Conservation (phyloP, 2,888 invertebrate genomes). For the Andrena bicolor region DNA sequence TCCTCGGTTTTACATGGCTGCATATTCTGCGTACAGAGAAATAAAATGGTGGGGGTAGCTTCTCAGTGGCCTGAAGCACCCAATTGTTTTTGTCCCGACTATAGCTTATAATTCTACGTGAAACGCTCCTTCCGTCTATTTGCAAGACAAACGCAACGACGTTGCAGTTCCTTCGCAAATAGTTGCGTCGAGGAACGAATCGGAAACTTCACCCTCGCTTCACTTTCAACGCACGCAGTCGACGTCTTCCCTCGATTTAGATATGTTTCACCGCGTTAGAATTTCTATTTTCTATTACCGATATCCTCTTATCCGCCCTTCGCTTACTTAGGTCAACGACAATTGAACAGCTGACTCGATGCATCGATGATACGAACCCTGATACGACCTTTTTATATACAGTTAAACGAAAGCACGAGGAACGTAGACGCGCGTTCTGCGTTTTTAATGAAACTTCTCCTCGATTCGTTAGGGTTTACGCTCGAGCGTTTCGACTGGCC, state of each 20-base stretch:
- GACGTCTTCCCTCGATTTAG: constrained; percentile 32
- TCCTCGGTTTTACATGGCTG: too few species aligned
- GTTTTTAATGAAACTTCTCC: not conserved
- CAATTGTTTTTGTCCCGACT: not conserved
- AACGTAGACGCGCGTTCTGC: constrained; percentile 32
- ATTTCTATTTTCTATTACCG: constrained; percentile 8
- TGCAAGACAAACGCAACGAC: not conserved
- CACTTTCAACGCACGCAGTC: constrained; percentile 33
- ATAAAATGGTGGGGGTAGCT: not conserved
- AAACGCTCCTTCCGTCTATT: not conserved
- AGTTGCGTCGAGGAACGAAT: not conserved
- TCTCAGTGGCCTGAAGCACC: not conserved
- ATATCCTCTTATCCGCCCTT: constrained; percentile 17
- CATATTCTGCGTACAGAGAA: too few species aligned
- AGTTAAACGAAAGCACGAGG: constrained; percentile 39
- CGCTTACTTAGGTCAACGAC: constrained; percentile 17
- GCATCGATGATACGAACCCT: constrained; percentile 32
- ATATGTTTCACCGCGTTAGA: constrained; percentile 43
- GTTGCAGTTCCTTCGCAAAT: not conserved
- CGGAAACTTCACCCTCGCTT: constrained; percentile 1
- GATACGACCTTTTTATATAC: constrained; percentile 33
- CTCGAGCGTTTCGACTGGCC: constrained; percentile 18
- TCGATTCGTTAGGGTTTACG: not conserved
- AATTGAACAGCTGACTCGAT: constrained; percentile 40
- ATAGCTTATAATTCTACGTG: not conserved